phyloP scores from a whole-genome alignment of 2,888 invertebrate genomes.

The Seira ritae region DNA sequence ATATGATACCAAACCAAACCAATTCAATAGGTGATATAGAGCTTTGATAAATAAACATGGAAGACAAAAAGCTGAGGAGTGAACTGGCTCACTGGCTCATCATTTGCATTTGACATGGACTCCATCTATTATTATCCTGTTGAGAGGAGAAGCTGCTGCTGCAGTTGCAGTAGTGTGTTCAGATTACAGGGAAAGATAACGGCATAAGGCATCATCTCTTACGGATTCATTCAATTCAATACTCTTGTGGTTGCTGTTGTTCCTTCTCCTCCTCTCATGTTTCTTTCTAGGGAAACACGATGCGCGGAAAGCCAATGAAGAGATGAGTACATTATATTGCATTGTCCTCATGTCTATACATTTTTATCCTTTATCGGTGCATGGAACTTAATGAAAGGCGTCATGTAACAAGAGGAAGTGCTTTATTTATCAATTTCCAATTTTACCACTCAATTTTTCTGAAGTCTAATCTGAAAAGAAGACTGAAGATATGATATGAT shows the following conservation, averaged over 20 bases:
- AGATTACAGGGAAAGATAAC: constrained; percentile 53
- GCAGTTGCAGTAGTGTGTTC: not conserved
- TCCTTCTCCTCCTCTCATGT: not conserved
- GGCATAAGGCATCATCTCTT: constrained; percentile 42
- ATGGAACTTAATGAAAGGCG: not conserved
- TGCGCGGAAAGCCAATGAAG: not conserved
- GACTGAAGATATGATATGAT: too few species aligned
- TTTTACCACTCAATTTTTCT: not conserved
- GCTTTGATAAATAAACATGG: constrained; percentile 4
- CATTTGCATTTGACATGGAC: not conserved
- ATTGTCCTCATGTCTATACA: not conserved
- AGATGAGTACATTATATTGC: not conserved
- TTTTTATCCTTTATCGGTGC: not conserved
- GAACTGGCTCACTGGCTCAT: not conserved
- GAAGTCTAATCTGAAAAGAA: too few species aligned
- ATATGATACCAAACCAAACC: too few species aligned
- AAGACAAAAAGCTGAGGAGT: not conserved
- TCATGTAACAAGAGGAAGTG: not conserved
- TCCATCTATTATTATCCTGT: constrained; percentile 10
- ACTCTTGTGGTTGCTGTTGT: not conserved
- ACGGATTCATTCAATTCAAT: constrained; percentile 16
- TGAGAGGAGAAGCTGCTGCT: too few species aligned
- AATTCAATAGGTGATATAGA: not conserved
- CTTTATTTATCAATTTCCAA: constrained; percentile 4
- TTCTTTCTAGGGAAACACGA: not conserved